phyloP scores from a whole-genome alignment of 1,140 invertebrate genomes.

The Hydropsyche tenuis region DNA sequence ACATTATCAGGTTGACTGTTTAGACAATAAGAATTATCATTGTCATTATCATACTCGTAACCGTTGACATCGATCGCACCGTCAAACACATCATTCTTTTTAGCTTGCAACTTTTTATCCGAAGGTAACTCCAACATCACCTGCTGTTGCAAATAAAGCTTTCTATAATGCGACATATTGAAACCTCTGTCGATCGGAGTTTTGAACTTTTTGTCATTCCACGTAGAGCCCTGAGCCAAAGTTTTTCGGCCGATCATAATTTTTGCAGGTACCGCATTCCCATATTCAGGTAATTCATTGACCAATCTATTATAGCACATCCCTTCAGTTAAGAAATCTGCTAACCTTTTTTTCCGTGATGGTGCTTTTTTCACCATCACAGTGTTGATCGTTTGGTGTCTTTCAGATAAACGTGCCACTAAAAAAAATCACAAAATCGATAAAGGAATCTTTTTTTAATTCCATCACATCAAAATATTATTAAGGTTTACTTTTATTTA shows the following conservation, averaged over 20 bases:
- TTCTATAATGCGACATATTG: slow-evolving; percentile 44
- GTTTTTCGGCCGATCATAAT: slow-evolving; percentile 61
- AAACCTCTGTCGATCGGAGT: slow-evolving; percentile 58
- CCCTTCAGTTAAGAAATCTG: slow-evolving; percentile 56
- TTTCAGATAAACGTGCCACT: slow-evolving; percentile 57
- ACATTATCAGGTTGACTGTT: slow-evolving; percentile 53
- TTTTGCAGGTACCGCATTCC: slow-evolving; percentile 55
- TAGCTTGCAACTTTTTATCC: slow-evolving; percentile 31
- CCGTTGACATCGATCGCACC: slow-evolving; percentile 54
- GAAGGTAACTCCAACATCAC: slow-evolving; percentile 30
- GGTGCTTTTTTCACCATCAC: slow-evolving; percentile 36
- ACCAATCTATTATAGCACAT: slow-evolving; percentile 54
- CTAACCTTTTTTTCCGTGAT: slow-evolving; percentile 52
- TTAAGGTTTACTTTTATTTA: slow-evolving; percentile 56
- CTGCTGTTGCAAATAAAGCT: slow-evolving; percentile 43
- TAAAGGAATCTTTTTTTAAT: too few species aligned
- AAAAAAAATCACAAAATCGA: slow-evolving; percentile 36
- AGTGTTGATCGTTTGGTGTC: slow-evolving; percentile 53
- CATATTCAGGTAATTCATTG: slow-evolving; percentile 54
- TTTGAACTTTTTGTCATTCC: slow-evolving; percentile 60
- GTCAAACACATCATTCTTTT: slow-evolving; percentile 48
- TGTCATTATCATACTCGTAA: slow-evolving; percentile 64
- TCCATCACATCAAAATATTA: slow-evolving; percentile 10
- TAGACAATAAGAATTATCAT: slow-evolving; percentile 62
- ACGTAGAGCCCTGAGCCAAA: slow-evolving; percentile 57